These are phyloP conservation scores for Mylabris sibirica DNA, from an alignment of 2,888 invertebrate genomes.

Conservation along the genomic window DNA sequence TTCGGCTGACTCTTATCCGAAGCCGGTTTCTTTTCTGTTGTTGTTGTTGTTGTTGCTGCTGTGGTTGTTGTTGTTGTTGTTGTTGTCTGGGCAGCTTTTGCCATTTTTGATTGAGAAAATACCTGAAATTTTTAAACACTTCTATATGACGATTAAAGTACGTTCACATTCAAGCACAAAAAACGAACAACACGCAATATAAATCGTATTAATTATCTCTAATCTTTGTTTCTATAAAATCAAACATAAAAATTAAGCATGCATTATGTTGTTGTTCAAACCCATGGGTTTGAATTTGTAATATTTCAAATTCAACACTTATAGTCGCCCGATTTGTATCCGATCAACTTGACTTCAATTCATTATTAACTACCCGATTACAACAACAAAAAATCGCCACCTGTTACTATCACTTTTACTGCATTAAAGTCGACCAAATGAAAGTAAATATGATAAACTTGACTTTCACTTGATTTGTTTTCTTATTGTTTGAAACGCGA, in stretches of 20 bases:
- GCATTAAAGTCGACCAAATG: not conserved
- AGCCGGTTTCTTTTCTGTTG: slow-evolving; percentile 33
- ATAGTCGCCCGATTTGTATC: not conserved
- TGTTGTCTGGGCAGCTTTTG: slow-evolving; percentile 34
- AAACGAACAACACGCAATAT: not conserved
- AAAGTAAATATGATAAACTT: not conserved
- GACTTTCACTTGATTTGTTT: slow-evolving; percentile 2
- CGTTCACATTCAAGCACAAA: not conserved
- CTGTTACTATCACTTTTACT: not conserved
- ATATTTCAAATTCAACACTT: too few species aligned
- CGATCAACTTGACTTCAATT: not conserved
- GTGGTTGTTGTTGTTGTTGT: slow-evolving; percentile 12
- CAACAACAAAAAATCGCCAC: not conserved
- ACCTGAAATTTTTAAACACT: slow-evolving; percentile 34
- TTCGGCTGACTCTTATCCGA: slow-evolving; percentile 24
- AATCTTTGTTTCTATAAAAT: too few species aligned
- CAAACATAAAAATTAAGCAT: too few species aligned
- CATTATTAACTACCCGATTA: too few species aligned
- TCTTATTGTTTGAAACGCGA: not conserved
- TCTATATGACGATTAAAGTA: not conserved
- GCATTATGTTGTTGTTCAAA: too few species aligned
- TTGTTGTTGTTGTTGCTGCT: slow-evolving; percentile 12
- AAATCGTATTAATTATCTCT: too few species aligned
- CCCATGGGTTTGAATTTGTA: too few species aligned
- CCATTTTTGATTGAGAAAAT: slow-evolving; percentile 44